Conservation (phyloP, 2,888 invertebrate species). For the Acleris sparsana region DNA sequence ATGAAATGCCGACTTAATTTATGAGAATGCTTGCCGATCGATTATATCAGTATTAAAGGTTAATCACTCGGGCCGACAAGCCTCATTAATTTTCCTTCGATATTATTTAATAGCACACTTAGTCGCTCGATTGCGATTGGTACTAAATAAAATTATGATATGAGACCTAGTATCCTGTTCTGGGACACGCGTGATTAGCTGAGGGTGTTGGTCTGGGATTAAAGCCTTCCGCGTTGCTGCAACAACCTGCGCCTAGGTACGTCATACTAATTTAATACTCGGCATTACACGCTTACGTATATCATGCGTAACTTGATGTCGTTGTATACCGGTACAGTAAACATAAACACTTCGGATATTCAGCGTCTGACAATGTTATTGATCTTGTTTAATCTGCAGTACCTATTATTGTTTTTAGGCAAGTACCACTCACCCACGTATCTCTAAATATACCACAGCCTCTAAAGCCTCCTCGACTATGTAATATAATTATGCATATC, state of each 20-base stretch:
- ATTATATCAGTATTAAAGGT: conserved; percentile 35
- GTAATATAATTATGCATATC: not conserved
- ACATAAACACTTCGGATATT: conserved; percentile 9
- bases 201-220: conserved; percentile 34
- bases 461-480: not conserved
- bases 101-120: conserved; percentile 33
- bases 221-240: conserved; percentile 38
- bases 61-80: conserved; percentile 30
- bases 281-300: conserved; percentile 12
- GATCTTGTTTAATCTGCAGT: not conserved
- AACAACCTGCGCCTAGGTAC: conserved; percentile 30
- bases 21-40: conserved; percentile 29
- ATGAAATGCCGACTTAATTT: conserved; percentile 29
- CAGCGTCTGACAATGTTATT: not conserved
- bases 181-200: conserved; percentile 36
- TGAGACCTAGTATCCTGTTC: conserved; percentile 24
- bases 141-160: conserved; percentile 23
- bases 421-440: no score
- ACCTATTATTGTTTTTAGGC: no score
- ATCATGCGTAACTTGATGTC: conserved; percentile 16
- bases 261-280: conserved; percentile 34
- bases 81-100: conserved; percentile 32
- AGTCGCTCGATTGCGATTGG: conserved; percentile 16
- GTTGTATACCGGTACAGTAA: conserved; percentile 20
- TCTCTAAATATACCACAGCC: not conserved